A percentile compares a stretch with the other conserved stretches of the same genome.
These are phyloP conservation scores for Luehdorfia chinensis DNA, from an alignment of 1,140 invertebrate species.

Conservation along the genomic window DNA sequence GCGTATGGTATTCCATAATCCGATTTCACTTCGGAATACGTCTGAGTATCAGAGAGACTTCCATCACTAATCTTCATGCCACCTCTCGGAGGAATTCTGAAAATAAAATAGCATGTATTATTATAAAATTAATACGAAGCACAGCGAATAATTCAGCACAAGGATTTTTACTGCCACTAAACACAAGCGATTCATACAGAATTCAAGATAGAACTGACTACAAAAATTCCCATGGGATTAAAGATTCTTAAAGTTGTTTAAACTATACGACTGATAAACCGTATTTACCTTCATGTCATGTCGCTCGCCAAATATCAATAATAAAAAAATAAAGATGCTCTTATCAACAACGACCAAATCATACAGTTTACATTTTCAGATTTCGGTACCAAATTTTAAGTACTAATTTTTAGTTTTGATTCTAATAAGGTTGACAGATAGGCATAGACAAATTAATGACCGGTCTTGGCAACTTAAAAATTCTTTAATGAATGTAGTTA, in stretches of 20 bases:
- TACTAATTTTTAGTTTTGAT: no score
- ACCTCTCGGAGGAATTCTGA: slow-evolving; percentile 76
- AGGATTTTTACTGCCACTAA: neutral
- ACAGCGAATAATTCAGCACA: no score
- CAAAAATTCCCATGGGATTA: slow-evolving; percentile 11
- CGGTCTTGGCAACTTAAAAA: no score
- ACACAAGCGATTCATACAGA: neutral
- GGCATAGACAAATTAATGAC: no score
- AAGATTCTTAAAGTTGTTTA: neutral
- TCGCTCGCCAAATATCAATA: neutral
- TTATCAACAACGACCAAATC: no score
- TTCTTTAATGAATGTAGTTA: no score
- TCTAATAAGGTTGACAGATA: no score
- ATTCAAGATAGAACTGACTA: neutral
- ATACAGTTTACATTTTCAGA: no score
- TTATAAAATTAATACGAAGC: no score
- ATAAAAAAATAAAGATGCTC: no score
- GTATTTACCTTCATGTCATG: neutral
- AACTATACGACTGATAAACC: slow-evolving; percentile 5
- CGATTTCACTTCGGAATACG: slow-evolving; percentile 80
- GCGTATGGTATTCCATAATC: slow-evolving; percentile 83
- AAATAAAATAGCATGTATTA: slow-evolving; percentile 20
- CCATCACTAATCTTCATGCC: slow-evolving; percentile 84
- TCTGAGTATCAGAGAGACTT: slow-evolving; percentile 87
- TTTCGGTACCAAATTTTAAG: no score